phyloP scores from a whole-genome alignment of 2,888 invertebrate genomes.

The Embidobia sp. region DNA sequence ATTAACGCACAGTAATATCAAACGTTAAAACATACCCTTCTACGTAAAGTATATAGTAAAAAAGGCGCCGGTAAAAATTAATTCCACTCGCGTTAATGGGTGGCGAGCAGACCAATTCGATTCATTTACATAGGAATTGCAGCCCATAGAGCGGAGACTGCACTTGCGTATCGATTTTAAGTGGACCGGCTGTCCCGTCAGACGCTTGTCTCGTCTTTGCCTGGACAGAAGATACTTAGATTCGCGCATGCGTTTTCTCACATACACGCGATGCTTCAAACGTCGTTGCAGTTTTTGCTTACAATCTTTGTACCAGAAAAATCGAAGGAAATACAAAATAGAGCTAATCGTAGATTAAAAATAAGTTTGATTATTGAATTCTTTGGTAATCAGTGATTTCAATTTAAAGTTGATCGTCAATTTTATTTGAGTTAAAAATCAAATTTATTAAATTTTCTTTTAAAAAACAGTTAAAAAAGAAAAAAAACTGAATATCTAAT shows the following conservation, averaged over 20 bases:
- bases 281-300: too few species aligned
- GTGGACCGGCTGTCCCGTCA: conserved; percentile 80
- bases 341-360: too few species aligned
- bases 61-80: conserved; percentile 70
- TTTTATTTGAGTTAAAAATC: too few species aligned
- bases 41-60: conserved; percentile 14
- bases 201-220: conserved; percentile 79
- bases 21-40: too few species aligned
- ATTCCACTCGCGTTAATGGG: conserved; percentile 57
- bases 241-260: conserved; percentile 75
- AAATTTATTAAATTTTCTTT: too few species aligned
- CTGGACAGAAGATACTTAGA: conserved; percentile 77
- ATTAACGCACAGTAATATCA: too few species aligned
- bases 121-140: conserved; percentile 81
- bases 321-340: not conserved
- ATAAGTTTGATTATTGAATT: too few species aligned
- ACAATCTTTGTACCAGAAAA: too few species aligned
- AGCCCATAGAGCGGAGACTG: conserved; percentile 76
- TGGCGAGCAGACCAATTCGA: conserved; percentile 71
- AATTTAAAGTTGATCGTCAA: too few species aligned
- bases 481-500: too few species aligned
- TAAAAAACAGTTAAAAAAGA: too few species aligned
- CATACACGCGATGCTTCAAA: not conserved
- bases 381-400: too few species aligned
- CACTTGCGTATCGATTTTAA: conserved; percentile 80